phyloP scores from a whole-genome alignment of 2,888 invertebrate species.

The Pollenia labialis region DNA sequence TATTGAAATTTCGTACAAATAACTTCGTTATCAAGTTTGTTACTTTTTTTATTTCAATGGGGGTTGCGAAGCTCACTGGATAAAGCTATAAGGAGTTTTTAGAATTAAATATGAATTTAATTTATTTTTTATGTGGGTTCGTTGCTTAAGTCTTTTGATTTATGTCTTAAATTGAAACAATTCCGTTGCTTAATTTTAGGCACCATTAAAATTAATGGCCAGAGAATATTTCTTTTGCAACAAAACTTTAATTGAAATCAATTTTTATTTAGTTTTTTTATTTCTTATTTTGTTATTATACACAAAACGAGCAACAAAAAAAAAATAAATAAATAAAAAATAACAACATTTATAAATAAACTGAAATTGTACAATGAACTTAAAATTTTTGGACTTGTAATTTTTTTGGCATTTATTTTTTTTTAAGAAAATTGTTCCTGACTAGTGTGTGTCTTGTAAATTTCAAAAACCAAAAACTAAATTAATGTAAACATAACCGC shows the following conservation, averaged over 20 bases:
- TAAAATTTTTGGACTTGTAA: constrained; percentile 39
- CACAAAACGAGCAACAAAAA: neutral
- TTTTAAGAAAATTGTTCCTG: constrained; percentile 64
- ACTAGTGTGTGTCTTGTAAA: constrained; percentile 46
- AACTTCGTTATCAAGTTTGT: too few relatives aligned
- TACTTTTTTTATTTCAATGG: too few relatives aligned
- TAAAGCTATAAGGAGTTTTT: too few relatives aligned
- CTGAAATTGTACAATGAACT: constrained; percentile 44
- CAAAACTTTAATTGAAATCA: constrained; percentile 49
- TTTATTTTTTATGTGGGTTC: constrained; percentile 24
- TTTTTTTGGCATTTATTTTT: constrained; percentile 30
- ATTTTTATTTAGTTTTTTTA: constrained; percentile 9
- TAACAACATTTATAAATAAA: constrained; percentile 53
- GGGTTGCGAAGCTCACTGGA: too few relatives aligned
- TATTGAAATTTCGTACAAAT: too few relatives aligned
- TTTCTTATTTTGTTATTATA: neutral
- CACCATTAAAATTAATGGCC: constrained; percentile 46
- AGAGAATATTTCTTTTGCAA: constrained; percentile 11
- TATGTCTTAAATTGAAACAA: constrained; percentile 19
- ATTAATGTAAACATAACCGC: constrained; percentile 67
- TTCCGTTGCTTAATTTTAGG: constrained; percentile 26
- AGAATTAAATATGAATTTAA: neutral
- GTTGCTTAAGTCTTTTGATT: constrained; percentile 69
- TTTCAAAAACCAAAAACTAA: constrained; percentile 58
- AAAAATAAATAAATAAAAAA: constrained; percentile 5